Evolutionary conservation across 2,888 invertebrate genomes (phyloP).

Genomic region (Gastracanthus pulcherrimus): DNA sequence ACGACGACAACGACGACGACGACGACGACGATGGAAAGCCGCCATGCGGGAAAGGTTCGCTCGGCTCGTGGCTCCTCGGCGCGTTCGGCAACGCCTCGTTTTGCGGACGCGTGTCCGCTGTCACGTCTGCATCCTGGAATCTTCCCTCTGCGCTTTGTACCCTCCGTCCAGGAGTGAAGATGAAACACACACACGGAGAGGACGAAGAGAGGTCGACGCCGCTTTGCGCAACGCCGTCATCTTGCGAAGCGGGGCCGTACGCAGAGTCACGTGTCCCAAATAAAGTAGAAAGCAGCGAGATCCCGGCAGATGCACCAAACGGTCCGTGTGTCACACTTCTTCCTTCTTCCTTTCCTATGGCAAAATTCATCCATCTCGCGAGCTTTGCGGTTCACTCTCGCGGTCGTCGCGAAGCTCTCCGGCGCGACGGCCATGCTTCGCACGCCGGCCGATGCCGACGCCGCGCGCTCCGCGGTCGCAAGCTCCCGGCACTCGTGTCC

Average conservation of each 20-base stretch:
- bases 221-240: not conserved
- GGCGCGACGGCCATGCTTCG: conserved; percentile 20
- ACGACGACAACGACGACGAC: not conserved
- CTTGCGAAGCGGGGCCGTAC: not conserved
- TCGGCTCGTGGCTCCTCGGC: not conserved
- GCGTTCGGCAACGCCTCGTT: conserved; percentile 31
- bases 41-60: conserved; percentile 11
- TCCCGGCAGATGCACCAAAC: not conserved
- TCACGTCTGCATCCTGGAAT: not conserved
- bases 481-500: no score
- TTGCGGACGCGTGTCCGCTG: no score
- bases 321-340: not conserved
- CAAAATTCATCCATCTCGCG: not conserved
- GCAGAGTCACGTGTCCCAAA: not conserved
- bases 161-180: no score
- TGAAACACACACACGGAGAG: no score
- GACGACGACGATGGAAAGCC: not conserved
- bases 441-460: not conserved
- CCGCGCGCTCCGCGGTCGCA: no score
- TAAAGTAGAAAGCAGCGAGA: not conserved
- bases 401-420: not conserved
- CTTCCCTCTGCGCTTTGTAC: not conserved
- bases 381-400: not conserved
- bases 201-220: not conserved
- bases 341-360: not conserved